These are phyloP conservation scores for Myoxocephalus aenaeus DNA, from an alignment of 2,797 vertebrate genomes.

Conservation along the genomic window DNA sequence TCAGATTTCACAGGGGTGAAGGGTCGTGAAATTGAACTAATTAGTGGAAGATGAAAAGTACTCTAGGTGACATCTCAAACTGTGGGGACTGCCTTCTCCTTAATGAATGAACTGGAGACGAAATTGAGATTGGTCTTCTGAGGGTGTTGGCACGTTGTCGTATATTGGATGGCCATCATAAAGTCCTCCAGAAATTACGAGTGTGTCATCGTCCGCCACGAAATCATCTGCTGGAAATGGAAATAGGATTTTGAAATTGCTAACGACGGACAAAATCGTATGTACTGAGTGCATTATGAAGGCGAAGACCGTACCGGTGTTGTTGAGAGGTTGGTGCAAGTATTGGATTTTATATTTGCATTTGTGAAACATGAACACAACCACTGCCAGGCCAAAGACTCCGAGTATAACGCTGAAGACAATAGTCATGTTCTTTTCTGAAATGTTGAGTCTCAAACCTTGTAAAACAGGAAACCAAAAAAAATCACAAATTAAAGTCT, in stretches of 20 bases:
- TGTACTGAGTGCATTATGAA: constrained; percentile 9
- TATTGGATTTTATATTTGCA: constrained; percentile 81
- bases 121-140: constrained; percentile 74
- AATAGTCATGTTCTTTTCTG: constrained; percentile 81
- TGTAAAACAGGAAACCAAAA: background rate
- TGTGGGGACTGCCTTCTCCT: constrained; percentile 37
- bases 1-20: background rate
- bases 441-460: constrained; percentile 64
- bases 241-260: constrained; percentile 2
- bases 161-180: constrained; percentile 82
- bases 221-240: constrained; percentile 70
- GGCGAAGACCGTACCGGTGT: constrained; percentile 69
- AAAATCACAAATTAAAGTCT: background rate
- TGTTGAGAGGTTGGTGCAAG: constrained; percentile 82
- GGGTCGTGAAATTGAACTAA: constrained; percentile 1
- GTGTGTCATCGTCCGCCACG: constrained; percentile 76
- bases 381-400: constrained; percentile 67
- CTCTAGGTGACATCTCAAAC: constrained; percentile 16
- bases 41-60: background rate
- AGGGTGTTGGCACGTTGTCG: constrained; percentile 73
- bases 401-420: constrained; percentile 79
- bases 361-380: constrained; percentile 70
- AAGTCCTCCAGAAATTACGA: constrained; percentile 85
- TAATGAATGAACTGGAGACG: constrained; percentile 79
- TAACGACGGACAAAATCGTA: background rate